phyloP scores from a whole-genome alignment of 2,113 vertebrate genomes.

The Todiramphus chloris region DNA sequence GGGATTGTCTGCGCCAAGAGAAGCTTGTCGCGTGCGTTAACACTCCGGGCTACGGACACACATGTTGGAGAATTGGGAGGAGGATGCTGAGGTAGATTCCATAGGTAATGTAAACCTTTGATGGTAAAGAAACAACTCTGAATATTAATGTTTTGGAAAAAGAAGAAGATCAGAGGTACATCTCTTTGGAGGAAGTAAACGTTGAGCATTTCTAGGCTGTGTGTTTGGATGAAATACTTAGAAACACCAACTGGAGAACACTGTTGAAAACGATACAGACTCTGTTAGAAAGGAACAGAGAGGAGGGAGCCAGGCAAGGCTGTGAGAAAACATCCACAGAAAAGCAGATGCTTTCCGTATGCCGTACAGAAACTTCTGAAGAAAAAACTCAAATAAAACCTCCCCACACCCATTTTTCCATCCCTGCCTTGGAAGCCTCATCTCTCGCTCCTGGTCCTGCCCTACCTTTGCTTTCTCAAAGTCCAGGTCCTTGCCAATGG shows the following conservation, averaged over 20 bases:
- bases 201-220: background rate
- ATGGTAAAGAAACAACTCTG: background rate
- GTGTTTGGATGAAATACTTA: background rate
- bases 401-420: background rate
- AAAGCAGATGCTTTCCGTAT: background rate
- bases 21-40: background rate
- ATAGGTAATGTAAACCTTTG: background rate
- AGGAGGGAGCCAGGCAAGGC: background rate
- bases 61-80: background rate
- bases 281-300: background rate
- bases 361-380: background rate
- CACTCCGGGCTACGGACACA: accelerated
- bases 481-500: constrained; percentile 97
- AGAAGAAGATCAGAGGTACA: background rate
- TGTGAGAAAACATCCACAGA: background rate
- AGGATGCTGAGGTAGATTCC: background rate
- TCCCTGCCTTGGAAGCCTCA: background rate
- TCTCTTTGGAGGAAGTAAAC: background rate
- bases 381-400: background rate
- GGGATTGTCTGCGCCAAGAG: background rate
- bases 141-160: background rate
- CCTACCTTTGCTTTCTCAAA: constrained; percentile 98
- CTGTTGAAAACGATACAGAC: background rate
- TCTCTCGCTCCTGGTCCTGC: background rate
- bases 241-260: background rate